Evolutionary conservation across 2,797 vertebrate species (phyloP), one percentile per base, ranked within the genome.

Genomic region (Taenioides sp.): DNA sequence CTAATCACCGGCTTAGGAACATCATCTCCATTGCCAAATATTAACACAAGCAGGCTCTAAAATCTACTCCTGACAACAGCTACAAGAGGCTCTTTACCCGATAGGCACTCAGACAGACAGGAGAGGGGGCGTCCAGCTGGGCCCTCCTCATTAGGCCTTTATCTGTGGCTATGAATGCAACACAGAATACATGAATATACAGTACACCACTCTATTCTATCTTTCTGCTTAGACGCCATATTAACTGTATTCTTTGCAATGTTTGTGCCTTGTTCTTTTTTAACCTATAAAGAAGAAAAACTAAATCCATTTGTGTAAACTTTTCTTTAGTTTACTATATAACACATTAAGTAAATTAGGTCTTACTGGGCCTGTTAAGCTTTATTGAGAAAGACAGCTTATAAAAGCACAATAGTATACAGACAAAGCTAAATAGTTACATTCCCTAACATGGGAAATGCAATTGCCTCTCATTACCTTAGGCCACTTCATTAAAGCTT

Each of bases 101-200:
- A 20, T 4, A 50, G 40, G 49, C 73, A 61, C 43, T 0, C 4
- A 72, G 10, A 57, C 47, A 47, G 58, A 69, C 31, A 25, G 52
- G 37, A 63, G 61, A 43, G 61, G 61, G 16, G 61, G 34, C 70
- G 66, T 76, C 86, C 86, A 90, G 85, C 87, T 90, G 88, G 63
- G 77, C 27, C 63, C 43, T 69, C 65, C 80, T 87, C 73, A 85
- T 88, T 85, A 90, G 9, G 77, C 69, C 65, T 78, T 68, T 68
- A 58, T 68, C 62, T 64, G 11, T 63, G 72, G 12, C 37, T 72
- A 4, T 34, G 28, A 23, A 54, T 22, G 28, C 31, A 40, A n/a
- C 52, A 5, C 25, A 31, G 67, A 18, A 61, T 65, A 62, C 65
- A 65, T 65, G 65, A 60, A 68, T 68, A 60, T 11, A 60, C 58